A percentile compares a stretch with the other conserved stretches of the same genome.
phyloP scores from a whole-genome alignment of 1,140 invertebrate species.

The Antheraea mylitta region DNA sequence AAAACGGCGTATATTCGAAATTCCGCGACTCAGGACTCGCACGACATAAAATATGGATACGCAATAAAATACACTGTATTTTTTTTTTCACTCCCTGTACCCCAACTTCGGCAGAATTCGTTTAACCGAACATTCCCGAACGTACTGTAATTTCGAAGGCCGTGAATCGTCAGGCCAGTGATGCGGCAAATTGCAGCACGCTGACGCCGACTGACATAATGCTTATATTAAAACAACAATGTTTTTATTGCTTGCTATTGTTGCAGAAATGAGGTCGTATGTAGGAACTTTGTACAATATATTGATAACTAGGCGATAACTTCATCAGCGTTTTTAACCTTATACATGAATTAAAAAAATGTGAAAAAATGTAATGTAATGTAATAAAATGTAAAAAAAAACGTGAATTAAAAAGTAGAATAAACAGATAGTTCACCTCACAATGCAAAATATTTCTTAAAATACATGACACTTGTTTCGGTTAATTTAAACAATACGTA shows the following conservation, averaged over 20 bases:
- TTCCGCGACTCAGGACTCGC: background rate
- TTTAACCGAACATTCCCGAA: conserved; percentile 13
- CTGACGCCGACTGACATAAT: conserved; percentile 1
- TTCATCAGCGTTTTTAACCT: no score
- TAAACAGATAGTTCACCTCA: no score
- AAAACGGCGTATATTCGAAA: background rate
- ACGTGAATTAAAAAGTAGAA: no score
- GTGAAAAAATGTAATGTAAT: no score
- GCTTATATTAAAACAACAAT: conserved; percentile 9
- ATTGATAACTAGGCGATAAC: no score
- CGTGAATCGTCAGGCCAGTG: conserved; percentile 11
- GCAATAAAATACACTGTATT: conserved; percentile 7
- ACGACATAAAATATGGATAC: conserved; percentile 10
- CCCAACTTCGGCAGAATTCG: conserved; percentile 11
- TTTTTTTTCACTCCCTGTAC: background rate
- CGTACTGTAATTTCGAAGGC: conserved; percentile 12
- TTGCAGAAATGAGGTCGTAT: background rate
- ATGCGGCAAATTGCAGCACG: conserved; percentile 14
- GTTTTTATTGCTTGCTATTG: conserved; percentile 8
- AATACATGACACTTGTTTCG: no score
- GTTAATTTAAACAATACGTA: no score
- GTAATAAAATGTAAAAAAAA: no score
- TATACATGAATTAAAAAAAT: no score
- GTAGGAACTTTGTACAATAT: background rate
- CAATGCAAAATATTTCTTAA: no score